Evolutionary conservation across 1,140 invertebrate species (phyloP).

Genomic region (Papilio dardanus): DNA sequence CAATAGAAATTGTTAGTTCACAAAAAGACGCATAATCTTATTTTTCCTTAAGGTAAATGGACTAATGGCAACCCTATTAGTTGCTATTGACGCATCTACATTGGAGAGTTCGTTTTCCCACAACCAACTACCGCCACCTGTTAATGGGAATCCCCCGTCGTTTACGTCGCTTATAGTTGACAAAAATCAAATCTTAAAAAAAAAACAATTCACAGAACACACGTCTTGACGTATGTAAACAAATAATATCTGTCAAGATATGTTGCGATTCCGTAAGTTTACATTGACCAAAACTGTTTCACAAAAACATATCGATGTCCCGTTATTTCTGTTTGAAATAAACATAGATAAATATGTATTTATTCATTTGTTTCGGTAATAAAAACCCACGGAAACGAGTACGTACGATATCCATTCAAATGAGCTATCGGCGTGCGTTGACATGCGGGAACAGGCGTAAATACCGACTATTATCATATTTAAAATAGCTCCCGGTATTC

Average conservation of each 20-base stretch:
- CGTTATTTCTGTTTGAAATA: too few relatives aligned
- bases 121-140: constrained; percentile 5
- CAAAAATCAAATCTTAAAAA: not conserved
- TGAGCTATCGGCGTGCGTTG: not conserved
- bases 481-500: not conserved
- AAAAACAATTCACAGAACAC: not conserved
- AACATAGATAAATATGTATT: too few relatives aligned
- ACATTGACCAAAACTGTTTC: too few relatives aligned
- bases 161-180: not conserved
- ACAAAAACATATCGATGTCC: too few relatives aligned
- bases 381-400: not conserved
- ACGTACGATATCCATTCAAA: not conserved
- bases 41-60: not conserved
- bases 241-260: too few relatives aligned
- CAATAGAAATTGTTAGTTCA: too few relatives aligned
- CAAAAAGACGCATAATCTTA: not conserved
- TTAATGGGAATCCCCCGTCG: constrained; percentile 11
- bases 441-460: not conserved
- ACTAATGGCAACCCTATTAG: constrained; percentile 7
- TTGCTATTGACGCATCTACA: constrained; percentile 7
- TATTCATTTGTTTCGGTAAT: not conserved
- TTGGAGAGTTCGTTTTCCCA: constrained; percentile 21
- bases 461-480: constrained; percentile 17
- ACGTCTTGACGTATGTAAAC: too few relatives aligned
- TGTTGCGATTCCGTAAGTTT: too few relatives aligned